Evolutionary conservation across 2,797 vertebrate species (phyloP).

Genomic region (Echeneis naucrates): DNA sequence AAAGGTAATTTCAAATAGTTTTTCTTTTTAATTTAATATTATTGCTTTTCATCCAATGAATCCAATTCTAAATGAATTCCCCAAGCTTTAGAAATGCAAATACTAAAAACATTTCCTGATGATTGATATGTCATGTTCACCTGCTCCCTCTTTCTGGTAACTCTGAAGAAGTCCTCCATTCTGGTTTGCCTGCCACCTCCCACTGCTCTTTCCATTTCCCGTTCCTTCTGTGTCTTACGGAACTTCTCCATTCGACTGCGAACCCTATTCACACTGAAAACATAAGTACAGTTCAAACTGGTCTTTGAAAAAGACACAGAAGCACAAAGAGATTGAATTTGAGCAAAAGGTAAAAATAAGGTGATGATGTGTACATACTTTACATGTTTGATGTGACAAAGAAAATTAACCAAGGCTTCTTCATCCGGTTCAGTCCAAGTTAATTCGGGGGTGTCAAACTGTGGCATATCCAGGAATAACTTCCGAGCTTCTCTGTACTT

Average conservation of each 20-base stretch:
- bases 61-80: neutral
- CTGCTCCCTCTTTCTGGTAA: conserved; percentile 79
- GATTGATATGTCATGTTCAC: conserved; percentile 51
- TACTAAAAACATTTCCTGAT: neutral
- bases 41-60: neutral
- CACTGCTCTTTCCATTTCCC: conserved; percentile 59
- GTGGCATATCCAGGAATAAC: conserved; percentile 79
- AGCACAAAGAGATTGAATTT: neutral
- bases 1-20: neutral
- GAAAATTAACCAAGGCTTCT: conserved; percentile 82
- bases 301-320: conserved; percentile 3
- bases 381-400: conserved; percentile 71
- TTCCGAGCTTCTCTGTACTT: conserved; percentile 81
- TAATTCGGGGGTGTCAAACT: conserved; percentile 58
- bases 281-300: neutral
- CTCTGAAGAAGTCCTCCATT: conserved; percentile 80
- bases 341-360: neutral
- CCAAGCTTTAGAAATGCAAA: neutral
- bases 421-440: conserved; percentile 84
- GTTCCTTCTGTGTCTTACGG: conserved; percentile 66
- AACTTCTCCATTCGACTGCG: conserved; percentile 79
- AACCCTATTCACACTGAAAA: conserved; percentile 76
- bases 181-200: conserved; percentile 70
- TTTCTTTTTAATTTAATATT: neutral
- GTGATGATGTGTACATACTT: conserved; percentile 66